These are phyloP conservation scores for Esperia sulphurella DNA, from an alignment of 2,888 invertebrate species.

Conservation along the genomic window DNA sequence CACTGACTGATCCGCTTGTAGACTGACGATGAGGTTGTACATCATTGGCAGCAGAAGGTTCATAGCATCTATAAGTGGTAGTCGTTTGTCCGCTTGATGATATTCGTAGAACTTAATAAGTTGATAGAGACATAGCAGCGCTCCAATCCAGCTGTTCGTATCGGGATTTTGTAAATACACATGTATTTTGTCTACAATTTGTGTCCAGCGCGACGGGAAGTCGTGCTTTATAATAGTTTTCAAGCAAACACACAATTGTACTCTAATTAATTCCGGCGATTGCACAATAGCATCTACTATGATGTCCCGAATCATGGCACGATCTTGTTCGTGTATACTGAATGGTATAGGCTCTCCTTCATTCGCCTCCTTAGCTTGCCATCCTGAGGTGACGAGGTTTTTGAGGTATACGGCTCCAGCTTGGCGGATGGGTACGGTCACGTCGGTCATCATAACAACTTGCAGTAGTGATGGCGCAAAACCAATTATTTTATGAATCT, in stretches of 20 bases:
- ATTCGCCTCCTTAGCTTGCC: slow-evolving; percentile 91
- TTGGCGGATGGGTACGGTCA: slow-evolving; percentile 95
- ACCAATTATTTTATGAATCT: slow-evolving; percentile 89
- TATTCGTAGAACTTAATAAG: slow-evolving; percentile 96
- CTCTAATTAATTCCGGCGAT: slow-evolving; percentile 93
- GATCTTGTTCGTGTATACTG: slow-evolving; percentile 97
- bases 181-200: slow-evolving; percentile 96
- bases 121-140: slow-evolving; percentile 93
- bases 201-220: slow-evolving; percentile 97
- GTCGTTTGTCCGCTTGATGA: slow-evolving; percentile 92
- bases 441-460: slow-evolving; percentile 94
- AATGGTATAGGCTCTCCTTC: slow-evolving; percentile 87
- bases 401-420: slow-evolving; percentile 98
- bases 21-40: slow-evolving; percentile 88
- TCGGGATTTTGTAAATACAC: slow-evolving; percentile 96
- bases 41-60: slow-evolving; percentile 94
- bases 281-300: slow-evolving; percentile 98
- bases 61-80: slow-evolving; percentile 96
- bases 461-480: slow-evolving; percentile 96
- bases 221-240: slow-evolving; percentile 96
- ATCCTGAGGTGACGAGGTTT: slow-evolving; percentile 92
- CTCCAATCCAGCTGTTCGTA: slow-evolving; percentile 92
- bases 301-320: slow-evolving; percentile 93
- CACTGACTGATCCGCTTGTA: slow-evolving; percentile 91
- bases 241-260: slow-evolving; percentile 95